phyloP scores from a whole-genome alignment of 2,888 invertebrate genomes.

The Netelia virgata region DNA sequence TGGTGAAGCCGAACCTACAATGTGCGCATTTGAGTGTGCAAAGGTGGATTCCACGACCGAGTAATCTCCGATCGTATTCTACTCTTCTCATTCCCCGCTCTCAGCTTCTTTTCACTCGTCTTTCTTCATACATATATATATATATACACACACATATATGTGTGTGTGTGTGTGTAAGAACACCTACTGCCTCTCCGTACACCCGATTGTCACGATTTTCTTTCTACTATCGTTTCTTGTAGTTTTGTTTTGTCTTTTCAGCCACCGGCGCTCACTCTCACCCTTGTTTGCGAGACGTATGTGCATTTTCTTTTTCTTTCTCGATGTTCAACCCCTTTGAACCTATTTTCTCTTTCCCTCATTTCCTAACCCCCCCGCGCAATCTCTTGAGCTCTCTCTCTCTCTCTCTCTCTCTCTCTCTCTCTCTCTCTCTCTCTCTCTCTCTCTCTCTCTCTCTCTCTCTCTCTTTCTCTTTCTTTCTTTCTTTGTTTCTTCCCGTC shows the following conservation, averaged over 20 bases:
- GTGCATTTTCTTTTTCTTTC: constrained; percentile 8
- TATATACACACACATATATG: no score
- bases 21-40: neutral
- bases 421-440: constrained; percentile 43
- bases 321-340: constrained; percentile 33
- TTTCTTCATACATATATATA: neutral
- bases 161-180: no score
- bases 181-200: neutral
- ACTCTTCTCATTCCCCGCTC: neutral
- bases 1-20: constrained; percentile 6
- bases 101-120: neutral
- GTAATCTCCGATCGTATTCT: neutral
- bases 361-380: neutral
- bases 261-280: constrained; percentile 16
- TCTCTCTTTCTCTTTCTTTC: neutral
- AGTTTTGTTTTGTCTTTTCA: neutral
- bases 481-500: constrained; percentile 47
- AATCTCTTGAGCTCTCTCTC: neutral
- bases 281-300: constrained; percentile 10
- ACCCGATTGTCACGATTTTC: constrained; percentile 16
- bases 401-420: constrained; percentile 54
- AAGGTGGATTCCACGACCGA: constrained; percentile 9
- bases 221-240: neutral
- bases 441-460: constrained; percentile 11
- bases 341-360: constrained; percentile 22